phyloP scores from a whole-genome alignment of 1,140 invertebrate genomes.

The Megathymus violae region DNA sequence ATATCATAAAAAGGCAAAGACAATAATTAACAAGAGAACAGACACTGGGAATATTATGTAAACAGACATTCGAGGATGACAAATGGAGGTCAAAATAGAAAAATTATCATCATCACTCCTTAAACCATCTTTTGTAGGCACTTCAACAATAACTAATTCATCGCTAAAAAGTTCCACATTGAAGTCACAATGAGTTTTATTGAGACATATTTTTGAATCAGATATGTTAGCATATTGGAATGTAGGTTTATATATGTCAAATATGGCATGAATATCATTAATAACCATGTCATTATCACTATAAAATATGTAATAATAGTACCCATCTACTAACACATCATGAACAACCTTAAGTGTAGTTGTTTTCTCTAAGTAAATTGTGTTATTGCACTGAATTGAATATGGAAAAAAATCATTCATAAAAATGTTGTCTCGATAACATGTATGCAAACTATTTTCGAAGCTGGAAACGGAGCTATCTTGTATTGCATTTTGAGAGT shows the following conservation, averaged over 20 bases:
- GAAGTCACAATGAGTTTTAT: constrained; percentile 90
- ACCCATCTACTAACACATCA: constrained; percentile 88
- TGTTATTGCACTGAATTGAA: constrained; percentile 86
- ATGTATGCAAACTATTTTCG: constrained; percentile 89
- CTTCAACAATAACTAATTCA: constrained; percentile 91
- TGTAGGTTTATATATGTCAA: constrained; percentile 93
- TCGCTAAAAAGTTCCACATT: constrained; percentile 87
- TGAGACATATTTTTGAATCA: constrained; percentile 87
- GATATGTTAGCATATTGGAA: constrained; percentile 90
- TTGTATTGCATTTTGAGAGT: constrained; percentile 78
- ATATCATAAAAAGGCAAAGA: constrained; percentile 90
- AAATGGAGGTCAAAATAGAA: constrained; percentile 88
- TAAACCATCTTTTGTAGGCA: constrained; percentile 91
- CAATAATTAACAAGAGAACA: constrained; percentile 89
- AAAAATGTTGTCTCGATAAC: constrained; percentile 89
- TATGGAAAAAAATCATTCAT: constrained; percentile 88
- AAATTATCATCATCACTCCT: constrained; percentile 89
- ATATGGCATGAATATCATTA: constrained; percentile 92
- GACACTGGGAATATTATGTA: constrained; percentile 91
- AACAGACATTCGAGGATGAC: constrained; percentile 89
- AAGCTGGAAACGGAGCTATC: constrained; percentile 90
- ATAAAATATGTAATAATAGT: constrained; percentile 95
- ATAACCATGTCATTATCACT: constrained; percentile 91
- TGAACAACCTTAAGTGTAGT: constrained; percentile 87
- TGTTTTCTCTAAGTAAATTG: constrained; percentile 87